Percentiles rank a stretch among this genome's conserved stretches.
Conservation (phyloP, 2,888 invertebrate genomes). For the Caenorhabditis uteleia region DNA sequence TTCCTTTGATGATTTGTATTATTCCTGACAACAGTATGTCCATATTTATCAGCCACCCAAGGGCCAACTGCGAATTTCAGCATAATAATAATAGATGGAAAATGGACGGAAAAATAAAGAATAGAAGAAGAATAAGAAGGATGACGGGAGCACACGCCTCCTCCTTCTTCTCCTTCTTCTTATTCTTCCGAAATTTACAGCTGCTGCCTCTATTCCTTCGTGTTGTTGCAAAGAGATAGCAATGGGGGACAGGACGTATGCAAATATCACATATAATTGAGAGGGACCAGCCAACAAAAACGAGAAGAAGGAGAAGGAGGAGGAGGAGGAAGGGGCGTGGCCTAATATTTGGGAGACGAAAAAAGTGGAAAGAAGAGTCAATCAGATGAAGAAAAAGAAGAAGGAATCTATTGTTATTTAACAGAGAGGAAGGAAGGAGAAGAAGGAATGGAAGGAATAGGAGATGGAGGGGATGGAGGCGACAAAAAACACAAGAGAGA, state of each 20-base stretch:
- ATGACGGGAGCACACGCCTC: constrained; percentile 5
- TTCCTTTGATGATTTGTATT: neutral
- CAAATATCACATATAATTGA: too few relatives aligned
- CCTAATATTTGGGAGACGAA: constrained; percentile 10
- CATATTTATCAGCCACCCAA: constrained; percentile 54
- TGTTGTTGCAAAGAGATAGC: neutral
- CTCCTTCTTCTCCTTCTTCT: neutral
- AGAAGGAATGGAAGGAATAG: neutral
- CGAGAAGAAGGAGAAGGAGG: constrained; percentile 2
- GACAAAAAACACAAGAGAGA: too few relatives aligned
- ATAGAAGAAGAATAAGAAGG: constrained; percentile 16
- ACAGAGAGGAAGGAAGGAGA: neutral
- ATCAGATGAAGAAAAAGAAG: too few relatives aligned
- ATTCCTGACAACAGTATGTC: constrained; percentile 12
- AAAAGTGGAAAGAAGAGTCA: neutral
- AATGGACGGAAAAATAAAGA: neutral
- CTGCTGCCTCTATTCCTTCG: too few relatives aligned
- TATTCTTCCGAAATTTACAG: too few relatives aligned
- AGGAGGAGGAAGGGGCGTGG: constrained; percentile 5
- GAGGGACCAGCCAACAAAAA: constrained; percentile 9
- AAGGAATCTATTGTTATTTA: constrained; percentile 3
- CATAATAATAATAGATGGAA: constrained; percentile 32
- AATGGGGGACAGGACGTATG: too few relatives aligned
- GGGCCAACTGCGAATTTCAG: constrained; percentile 61
- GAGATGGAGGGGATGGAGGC: neutral